These are phyloP conservation scores for Microtus oregoni DNA, from an alignment of 2,113 vertebrate genomes.

Conservation along the genomic window DNA sequence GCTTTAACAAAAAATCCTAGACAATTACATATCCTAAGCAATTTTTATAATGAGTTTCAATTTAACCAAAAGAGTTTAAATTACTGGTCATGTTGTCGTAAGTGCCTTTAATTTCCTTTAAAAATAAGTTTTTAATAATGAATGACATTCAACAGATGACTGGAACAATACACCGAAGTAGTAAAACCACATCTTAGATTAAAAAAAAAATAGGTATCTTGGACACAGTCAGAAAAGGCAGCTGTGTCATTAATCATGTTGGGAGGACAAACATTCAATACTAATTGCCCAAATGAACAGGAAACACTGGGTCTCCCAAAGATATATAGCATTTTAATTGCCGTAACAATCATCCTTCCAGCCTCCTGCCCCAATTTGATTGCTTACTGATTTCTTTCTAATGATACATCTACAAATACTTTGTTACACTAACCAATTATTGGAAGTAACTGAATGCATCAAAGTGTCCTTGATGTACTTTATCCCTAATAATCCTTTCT, in stretches of 20 bases:
- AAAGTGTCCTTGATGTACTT: neutral
- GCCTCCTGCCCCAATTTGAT: neutral
- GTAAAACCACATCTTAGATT: slow-evolving; percentile 27
- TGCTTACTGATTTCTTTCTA: slow-evolving; percentile 36
- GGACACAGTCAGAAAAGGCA: slow-evolving; percentile 42
- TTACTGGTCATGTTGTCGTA: slow-evolving; percentile 2
- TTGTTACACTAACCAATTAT: neutral
- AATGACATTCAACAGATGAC: slow-evolving; percentile 28
- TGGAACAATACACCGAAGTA: slow-evolving; percentile 27
- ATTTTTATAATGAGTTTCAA: slow-evolving; percentile 57
- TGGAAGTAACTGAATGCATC: neutral
- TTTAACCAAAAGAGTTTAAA: slow-evolving; percentile 42
- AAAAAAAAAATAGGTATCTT: neutral
- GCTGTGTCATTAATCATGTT: slow-evolving; percentile 18
- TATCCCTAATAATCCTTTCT: neutral
- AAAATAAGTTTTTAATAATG: slow-evolving; percentile 52
- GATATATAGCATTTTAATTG: slow-evolving; percentile 14
- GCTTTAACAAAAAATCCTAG: slow-evolving; percentile 6
- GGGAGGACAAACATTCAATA: slow-evolving; percentile 18
- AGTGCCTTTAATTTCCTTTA: slow-evolving; percentile 42
- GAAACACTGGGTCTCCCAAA: neutral
- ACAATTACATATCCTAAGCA: neutral
- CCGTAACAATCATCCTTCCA: neutral
- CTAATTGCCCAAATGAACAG: slow-evolving; percentile 44
- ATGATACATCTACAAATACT: neutral